These are phyloP conservation scores for Hermaeophaga mercurialis DNA, from an alignment of 2,888 invertebrate species.

Conservation along the genomic window DNA sequence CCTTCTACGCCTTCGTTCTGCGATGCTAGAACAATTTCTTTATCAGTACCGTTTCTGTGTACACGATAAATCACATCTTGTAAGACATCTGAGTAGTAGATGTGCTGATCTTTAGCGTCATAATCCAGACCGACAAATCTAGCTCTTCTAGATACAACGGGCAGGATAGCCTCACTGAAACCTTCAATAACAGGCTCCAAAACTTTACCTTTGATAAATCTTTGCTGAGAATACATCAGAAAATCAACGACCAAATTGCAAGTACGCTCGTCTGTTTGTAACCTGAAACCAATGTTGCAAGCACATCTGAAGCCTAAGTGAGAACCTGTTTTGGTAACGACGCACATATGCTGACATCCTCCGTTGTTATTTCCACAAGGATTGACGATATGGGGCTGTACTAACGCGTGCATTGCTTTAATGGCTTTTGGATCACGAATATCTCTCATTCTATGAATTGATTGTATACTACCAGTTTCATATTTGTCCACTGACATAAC, in stretches of 20 bases:
- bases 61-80: slow-evolving; percentile 92
- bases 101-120: slow-evolving; percentile 86
- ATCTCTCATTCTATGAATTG: slow-evolving; percentile 79
- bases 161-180: slow-evolving; percentile 93
- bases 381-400: slow-evolving; percentile 70
- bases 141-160: slow-evolving; percentile 88
- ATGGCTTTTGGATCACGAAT: slow-evolving; percentile 83
- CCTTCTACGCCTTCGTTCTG: slow-evolving; percentile 98
- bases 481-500: slow-evolving; percentile 81
- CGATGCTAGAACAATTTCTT: slow-evolving; percentile 90
- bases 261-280: slow-evolving; percentile 75
- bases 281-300: slow-evolving; percentile 84
- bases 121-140: slow-evolving; percentile 95
- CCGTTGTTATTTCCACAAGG: slow-evolving; percentile 89
- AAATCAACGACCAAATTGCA: slow-evolving; percentile 86
- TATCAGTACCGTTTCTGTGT: slow-evolving; percentile 76
- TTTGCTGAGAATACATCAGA: slow-evolving; percentile 91
- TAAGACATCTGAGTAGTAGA: slow-evolving; percentile 97
- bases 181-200: slow-evolving; percentile 86
- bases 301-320: slow-evolving; percentile 90
- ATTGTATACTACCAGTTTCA: slow-evolving; percentile 77
- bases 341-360: slow-evolving; percentile 92
- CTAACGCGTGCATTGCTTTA: slow-evolving; percentile 78
- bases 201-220: slow-evolving; percentile 91
- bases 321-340: slow-evolving; percentile 73